phyloP scores from a whole-genome alignment of 1,140 invertebrate genomes.

The Brachionus asplanchnoidis region DNA sequence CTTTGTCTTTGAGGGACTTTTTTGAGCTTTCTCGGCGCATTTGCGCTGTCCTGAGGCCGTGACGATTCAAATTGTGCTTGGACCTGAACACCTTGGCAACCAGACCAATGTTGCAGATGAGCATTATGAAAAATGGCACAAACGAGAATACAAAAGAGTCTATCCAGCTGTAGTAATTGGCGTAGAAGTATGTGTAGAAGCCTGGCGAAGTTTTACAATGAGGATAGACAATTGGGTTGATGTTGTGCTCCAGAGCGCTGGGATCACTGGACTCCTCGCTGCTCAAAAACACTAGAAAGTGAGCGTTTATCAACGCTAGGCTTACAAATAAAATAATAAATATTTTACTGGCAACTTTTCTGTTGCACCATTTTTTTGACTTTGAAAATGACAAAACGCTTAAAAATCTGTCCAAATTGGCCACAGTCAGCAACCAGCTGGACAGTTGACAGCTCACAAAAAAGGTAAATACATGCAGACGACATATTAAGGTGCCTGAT shows the following conservation, averaged over 20 bases:
- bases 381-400: neutral
- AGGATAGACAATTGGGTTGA: slow-evolving; percentile 7
- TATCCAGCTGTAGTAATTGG: slow-evolving; percentile 39
- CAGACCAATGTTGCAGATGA: slow-evolving; percentile 8
- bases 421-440: slow-evolving; percentile 20
- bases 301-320: slow-evolving; percentile 23
- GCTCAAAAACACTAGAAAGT: neutral
- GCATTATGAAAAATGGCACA: slow-evolving; percentile 28
- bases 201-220: neutral
- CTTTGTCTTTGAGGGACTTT: neutral
- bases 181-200: neutral
- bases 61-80: neutral
- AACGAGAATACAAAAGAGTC: slow-evolving; percentile 38
- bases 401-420: slow-evolving; percentile 35
- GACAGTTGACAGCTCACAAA: slow-evolving; percentile 20
- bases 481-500: neutral
- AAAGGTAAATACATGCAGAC: slow-evolving; percentile 26
- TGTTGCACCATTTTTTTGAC: slow-evolving; percentile 29
- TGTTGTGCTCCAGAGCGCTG: neutral
- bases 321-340: neutral
- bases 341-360: neutral
- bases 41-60: too few species aligned
- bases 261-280: neutral
- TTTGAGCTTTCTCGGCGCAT: too few species aligned
- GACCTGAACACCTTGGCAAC: neutral